A percentile compares a stretch with the other conserved stretches of the same genome.
phyloP scores from a whole-genome alignment of 2,888 invertebrate species.

The Aleiodes leptofemur region DNA sequence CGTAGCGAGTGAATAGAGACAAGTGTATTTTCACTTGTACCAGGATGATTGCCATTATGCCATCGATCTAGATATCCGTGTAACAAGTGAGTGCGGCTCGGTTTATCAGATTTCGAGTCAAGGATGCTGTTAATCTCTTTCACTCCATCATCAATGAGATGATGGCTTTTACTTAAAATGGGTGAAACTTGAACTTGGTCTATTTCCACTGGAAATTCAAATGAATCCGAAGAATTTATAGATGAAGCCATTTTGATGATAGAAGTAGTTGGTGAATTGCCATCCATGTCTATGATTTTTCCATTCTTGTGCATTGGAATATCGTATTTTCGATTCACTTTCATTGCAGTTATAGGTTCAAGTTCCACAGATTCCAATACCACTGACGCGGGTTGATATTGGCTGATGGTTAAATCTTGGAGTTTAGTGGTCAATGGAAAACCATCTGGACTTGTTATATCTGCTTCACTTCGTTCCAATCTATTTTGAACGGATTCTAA shows the following conservation, averaged over 20 bases:
- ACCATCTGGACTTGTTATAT: constrained; percentile 36
- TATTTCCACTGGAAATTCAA: constrained; percentile 37
- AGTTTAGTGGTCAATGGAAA: constrained; percentile 23
- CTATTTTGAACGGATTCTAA: constrained; percentile 50
- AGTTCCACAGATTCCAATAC: constrained; percentile 31
- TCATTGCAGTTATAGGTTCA: not conserved
- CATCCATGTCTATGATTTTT: constrained; percentile 8
- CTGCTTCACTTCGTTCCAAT: constrained; percentile 37
- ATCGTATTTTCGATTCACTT: constrained; percentile 37
- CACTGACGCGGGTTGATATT: constrained; percentile 22
- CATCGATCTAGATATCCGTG: constrained; percentile 32
- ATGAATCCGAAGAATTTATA: constrained; percentile 26
- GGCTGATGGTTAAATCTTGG: constrained; percentile 23
- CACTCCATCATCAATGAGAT: not conserved
- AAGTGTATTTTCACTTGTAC: constrained; percentile 36
- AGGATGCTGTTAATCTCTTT: constrained; percentile 9
- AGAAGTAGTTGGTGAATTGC: constrained; percentile 1
- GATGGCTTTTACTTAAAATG: constrained; percentile 4
- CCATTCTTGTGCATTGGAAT: not conserved
- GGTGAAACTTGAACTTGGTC: constrained; percentile 30
- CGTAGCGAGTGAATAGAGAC: constrained; percentile 51
- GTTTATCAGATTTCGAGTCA: constrained; percentile 8
- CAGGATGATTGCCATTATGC: constrained; percentile 11
- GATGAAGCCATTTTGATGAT: constrained; percentile 25
- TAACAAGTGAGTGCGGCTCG: constrained; percentile 5